Percentiles rank a stretch among this genome's conserved stretches.
Evolutionary conservation across 1,140 invertebrate genomes (phyloP).

Genomic region (Leptinotarsa lineolata): DNA sequence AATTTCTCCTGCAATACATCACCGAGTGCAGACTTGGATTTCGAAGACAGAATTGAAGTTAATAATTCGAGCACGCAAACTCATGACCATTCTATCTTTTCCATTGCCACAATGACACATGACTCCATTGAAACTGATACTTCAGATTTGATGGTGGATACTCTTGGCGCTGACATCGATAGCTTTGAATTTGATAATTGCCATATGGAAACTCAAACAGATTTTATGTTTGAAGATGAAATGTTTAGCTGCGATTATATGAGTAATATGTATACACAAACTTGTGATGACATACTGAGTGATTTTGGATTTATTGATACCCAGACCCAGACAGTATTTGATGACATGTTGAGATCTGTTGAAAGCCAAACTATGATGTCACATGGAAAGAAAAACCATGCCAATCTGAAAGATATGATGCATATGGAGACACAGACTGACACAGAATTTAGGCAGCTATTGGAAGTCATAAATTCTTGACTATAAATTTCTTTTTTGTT

Average conservation of each 20-base stretch:
- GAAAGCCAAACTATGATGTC: constrained; percentile 53
- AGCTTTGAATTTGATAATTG: constrained; percentile 57
- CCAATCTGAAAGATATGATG: constrained; percentile 41
- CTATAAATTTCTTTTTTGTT: constrained; percentile 38
- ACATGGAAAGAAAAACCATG: constrained; percentile 30
- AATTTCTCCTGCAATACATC: constrained; percentile 50
- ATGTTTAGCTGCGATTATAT: constrained; percentile 56
- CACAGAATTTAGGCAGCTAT: constrained; percentile 48
- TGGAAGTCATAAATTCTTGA: constrained; percentile 55
- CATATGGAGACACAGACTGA: constrained; percentile 55
- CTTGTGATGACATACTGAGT: constrained; percentile 61
- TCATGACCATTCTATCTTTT: constrained; percentile 35
- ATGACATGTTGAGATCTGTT: constrained; percentile 51
- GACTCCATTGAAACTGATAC: constrained; percentile 45
- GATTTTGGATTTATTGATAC: constrained; percentile 63
- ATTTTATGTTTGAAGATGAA: constrained; percentile 55
- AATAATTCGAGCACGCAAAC: constrained; percentile 51
- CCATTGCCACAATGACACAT: constrained; percentile 39
- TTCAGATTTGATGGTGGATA: constrained; percentile 41
- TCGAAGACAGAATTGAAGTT: constrained; percentile 45
- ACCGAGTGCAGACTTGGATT: constrained; percentile 43
- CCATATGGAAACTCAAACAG: constrained; percentile 65
- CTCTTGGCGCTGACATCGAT: constrained; percentile 44
- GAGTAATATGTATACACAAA: constrained; percentile 65
- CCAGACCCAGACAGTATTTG: constrained; percentile 63